Conservation (phyloP, 2,113 vertebrate species). For the Larimichthys crocea region DNA sequence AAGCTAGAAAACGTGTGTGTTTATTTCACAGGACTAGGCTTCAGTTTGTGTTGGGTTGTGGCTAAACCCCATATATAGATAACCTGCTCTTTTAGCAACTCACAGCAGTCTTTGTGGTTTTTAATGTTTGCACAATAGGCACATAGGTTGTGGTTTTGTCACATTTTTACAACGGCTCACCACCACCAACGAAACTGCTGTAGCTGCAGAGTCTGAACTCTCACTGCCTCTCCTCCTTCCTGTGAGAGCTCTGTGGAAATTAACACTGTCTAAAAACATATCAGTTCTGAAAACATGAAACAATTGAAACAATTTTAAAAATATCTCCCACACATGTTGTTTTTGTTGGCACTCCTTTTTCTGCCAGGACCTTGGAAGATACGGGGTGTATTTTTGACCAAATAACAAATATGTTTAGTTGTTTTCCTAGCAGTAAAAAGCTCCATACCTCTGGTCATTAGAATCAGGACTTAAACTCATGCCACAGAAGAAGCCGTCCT, state of each 20-base stretch:
- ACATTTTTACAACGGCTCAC: conserved; percentile 71
- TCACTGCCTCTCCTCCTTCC: conserved; percentile 48
- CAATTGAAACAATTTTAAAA: not conserved
- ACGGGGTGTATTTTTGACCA: conserved; percentile 1
- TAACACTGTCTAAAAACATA: conserved; percentile 13
- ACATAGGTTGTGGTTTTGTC: conserved; percentile 64
- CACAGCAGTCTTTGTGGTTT: conserved; percentile 55
- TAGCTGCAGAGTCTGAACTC: conserved; percentile 64
- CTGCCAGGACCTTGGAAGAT: not conserved
- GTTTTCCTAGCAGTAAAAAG: conserved; percentile 23
- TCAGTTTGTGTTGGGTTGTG: conserved; percentile 57
- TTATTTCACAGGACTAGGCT: conserved; percentile 32
- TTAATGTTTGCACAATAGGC: conserved; percentile 66
- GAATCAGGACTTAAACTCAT: conserved; percentile 24
- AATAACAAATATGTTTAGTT: conserved; percentile 18
- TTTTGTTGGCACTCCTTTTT: not conserved
- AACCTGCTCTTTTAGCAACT: conserved; percentile 53
- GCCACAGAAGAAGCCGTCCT: conserved; percentile 7
- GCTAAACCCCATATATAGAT: conserved; percentile 48
- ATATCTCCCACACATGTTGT: not conserved
- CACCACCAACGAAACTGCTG: conserved; percentile 63
- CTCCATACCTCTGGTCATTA: conserved; percentile 43
- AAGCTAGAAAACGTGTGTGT: not conserved
- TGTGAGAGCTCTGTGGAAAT: conserved; percentile 45
- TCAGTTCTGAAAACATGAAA: not conserved